Conservation (phyloP, 1,140 invertebrate species). For the Lepidurus couesii region DNA sequence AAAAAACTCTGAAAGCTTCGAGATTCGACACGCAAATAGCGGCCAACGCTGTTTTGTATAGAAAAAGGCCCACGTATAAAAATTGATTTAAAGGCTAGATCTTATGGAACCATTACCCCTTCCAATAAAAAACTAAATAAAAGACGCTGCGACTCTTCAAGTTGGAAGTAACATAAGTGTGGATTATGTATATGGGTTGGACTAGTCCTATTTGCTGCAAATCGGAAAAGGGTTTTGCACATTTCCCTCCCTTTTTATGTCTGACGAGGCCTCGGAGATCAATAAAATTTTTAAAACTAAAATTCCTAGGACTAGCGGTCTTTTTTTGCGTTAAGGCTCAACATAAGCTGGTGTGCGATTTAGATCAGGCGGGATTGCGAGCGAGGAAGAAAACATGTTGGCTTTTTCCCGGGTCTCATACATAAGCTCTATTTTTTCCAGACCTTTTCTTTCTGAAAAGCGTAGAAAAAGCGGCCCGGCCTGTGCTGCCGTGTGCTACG, state of each 20-base stretch:
- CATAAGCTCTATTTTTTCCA: background rate
- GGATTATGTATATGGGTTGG: slow-evolving; percentile 8
- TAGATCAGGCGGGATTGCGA: background rate
- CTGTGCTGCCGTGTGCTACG: background rate
- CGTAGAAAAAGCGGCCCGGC: background rate
- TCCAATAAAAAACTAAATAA: background rate
- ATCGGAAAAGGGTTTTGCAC: too few relatives aligned
- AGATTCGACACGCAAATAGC: background rate
- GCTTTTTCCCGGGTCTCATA: background rate
- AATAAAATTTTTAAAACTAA: background rate
- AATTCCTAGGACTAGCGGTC: background rate
- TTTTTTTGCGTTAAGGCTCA: background rate
- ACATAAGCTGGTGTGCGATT: background rate
- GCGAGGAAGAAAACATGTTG: background rate
- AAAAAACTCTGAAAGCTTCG: background rate
- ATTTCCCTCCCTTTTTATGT: too few relatives aligned
- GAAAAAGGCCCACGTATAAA: background rate
- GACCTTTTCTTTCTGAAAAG: background rate
- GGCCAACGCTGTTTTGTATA: background rate
- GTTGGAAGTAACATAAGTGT: background rate
- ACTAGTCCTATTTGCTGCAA: background rate
- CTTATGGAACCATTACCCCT: background rate
- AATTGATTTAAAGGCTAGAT: background rate
- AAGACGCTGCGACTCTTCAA: background rate
- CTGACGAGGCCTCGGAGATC: background rate